Base-by-base conservation (phyloP, 2,797 vertebrate genomes). In the Enteromius trimaculatus region DNA sequence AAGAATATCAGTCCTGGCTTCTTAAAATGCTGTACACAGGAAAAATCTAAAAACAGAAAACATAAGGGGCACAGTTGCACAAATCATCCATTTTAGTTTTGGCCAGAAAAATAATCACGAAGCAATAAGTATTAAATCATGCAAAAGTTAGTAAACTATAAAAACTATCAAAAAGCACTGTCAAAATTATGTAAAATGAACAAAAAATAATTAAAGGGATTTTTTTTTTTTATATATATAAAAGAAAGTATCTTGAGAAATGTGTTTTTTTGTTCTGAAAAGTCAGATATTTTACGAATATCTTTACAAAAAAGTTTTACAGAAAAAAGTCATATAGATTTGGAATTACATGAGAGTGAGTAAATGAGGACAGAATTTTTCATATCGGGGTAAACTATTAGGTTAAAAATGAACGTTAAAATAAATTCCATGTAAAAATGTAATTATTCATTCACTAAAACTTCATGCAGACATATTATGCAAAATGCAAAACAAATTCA, bases 1-100 rank as follows among this genome's bases (percentile, higher is more conserved):
- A 62, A 62, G 26, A 29, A 29, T 29, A 62, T 62, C 13, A 29
- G 26, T 62, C 14, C 60, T 62, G 26, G 26, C 60, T 29, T 62
- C 55, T 58, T 8, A n/a, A n/a, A n/a, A 55, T n/a, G 34, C 60
- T 53, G 42, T 65, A 82, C 74, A 64, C 26, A 34, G 6, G 37
- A 78, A n/a, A 74, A 26, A 60, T 74, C 70, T 81, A 55, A 81
- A 81, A 81, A 72, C 17, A 47, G 2, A 16, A 78, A n/a, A 74
- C 26, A 81, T 72, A 81, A 74, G 23, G 6, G 6, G 19, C 3
- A 64, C 14, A 75, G 51, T 31, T 71, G 19, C 14, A 68, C 2
- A 71, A 47, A 9, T 4, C n/a, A 11, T 21, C 8, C 5, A 6
- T 51, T 81, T 75, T 8, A 14, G 44, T 21, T 62, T 10, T 37